Evolutionary conservation across 2,113 vertebrate genomes (phyloP), one percentile per base, ranked within the genome.

Genomic region (Tupaia chinensis): DNA sequence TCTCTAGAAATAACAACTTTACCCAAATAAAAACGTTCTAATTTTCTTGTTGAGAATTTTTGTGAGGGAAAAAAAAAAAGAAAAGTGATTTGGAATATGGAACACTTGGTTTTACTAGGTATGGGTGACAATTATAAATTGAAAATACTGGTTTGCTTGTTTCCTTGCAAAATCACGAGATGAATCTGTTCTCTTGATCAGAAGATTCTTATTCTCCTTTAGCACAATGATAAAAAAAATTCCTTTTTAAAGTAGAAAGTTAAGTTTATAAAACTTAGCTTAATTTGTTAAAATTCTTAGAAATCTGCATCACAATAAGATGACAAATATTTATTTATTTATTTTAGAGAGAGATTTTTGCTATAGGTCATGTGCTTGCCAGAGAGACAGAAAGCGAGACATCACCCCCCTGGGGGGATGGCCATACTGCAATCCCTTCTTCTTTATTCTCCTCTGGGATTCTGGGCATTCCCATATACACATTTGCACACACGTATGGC

Each of bases 51-150:
- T 93, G 32, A 89, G 79, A 89, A 72, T 27, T 87, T 95, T 80
- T 76, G 7, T 78, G 66, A 66, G 27, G 70, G 15, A 68, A 94
- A 78, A 77, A 23, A 76, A 20, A 68, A 94, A 78, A 77, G 29
- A 25, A 93, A 60, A 29, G 25, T 77, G 20, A 29, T 80, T 90
- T 88, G 69, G 58, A 20, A 60, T 81, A 74, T 60, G 5, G 17
- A 81, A 76, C 29, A 60, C 20, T 56, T 88, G n/a, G 56, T 69
- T 96, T 95, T 82, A 86, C 74, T 86, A 78, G 22, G 63, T 34
- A 54, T 74, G 3, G 20, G 70, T 65, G 54, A 23, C n/a, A 76
- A n/a, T 65, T 84, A 65, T 8, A 58, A 78, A 34, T 60, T 74
- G 16, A 29, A 72, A 63, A 58, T 88, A 74, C 5, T 83, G 44